Conservation (phyloP, 2,888 invertebrate species). For the Torymus auratus region DNA sequence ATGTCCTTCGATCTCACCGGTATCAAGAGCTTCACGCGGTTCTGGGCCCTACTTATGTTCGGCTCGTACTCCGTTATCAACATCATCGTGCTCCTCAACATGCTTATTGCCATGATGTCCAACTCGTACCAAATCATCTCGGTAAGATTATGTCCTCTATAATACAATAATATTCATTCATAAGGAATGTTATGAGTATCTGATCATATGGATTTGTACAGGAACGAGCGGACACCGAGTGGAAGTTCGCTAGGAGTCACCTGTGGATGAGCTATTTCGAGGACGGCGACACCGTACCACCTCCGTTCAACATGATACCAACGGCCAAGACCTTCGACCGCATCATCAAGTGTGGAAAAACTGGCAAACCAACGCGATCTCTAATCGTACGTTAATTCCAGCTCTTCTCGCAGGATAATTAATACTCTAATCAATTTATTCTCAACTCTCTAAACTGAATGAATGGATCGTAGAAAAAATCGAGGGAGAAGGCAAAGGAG, state of each 20-base stretch:
- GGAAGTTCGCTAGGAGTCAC: conserved; percentile 97
- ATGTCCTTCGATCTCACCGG: conserved; percentile 96
- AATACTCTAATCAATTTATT: too few relatives aligned
- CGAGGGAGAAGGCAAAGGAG: conserved; percentile 83
- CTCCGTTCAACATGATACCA: conserved; percentile 96
- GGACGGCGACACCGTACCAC: conserved; percentile 92
- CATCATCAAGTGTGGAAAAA: conserved; percentile 77
- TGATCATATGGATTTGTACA: conserved; percentile 70
- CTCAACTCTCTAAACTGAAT: too few relatives aligned
- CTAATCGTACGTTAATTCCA: conserved; percentile 78
- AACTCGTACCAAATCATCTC: conserved; percentile 99
- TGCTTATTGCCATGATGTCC: conserved; percentile 99
- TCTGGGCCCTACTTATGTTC: conserved; percentile 98
- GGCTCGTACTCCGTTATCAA: conserved; percentile 98
- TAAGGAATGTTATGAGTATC: too few relatives aligned
- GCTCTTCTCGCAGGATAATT: too few relatives aligned
- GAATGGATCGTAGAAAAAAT: conserved; percentile 80
- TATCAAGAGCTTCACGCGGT: conserved; percentile 96
- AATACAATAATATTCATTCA: neutral
- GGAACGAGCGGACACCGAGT: conserved; percentile 96
- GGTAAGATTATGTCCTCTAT: conserved; percentile 79
- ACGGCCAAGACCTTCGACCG: conserved; percentile 85
- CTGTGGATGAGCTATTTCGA: conserved; percentile 99
- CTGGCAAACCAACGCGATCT: conserved; percentile 79
- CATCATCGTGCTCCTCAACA: conserved; percentile 96